phyloP scores from a whole-genome alignment of 2,797 vertebrate genomes.

The Danio albolineatus region DNA sequence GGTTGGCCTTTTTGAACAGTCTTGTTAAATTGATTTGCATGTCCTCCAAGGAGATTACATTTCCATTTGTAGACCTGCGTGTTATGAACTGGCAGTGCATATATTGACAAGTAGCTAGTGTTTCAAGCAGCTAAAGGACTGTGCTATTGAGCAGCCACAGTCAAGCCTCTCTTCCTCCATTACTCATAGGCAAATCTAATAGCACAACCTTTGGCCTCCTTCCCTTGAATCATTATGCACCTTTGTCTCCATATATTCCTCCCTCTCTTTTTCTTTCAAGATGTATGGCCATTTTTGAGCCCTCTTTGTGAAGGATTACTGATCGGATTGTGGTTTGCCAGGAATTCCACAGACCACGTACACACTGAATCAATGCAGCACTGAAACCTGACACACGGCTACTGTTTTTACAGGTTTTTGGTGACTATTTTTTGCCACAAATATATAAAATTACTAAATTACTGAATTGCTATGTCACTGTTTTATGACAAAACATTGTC shows the following conservation, averaged over 20 bases:
- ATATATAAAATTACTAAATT: background rate
- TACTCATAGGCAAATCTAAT: conserved; percentile 58
- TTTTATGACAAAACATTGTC: too few relatives aligned
- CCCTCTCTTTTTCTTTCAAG: conserved; percentile 31
- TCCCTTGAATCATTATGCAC: conserved; percentile 41
- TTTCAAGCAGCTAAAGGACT: conserved; percentile 59
- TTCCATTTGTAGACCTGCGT: conserved; percentile 65
- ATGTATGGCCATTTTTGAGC: conserved; percentile 36
- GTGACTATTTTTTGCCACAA: too few relatives aligned
- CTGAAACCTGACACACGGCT: background rate
- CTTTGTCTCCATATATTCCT: conserved; percentile 26
- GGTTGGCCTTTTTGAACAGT: conserved; percentile 48
- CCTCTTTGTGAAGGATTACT: conserved; percentile 49
- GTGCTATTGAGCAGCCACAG: conserved; percentile 53
- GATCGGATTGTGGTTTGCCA: conserved; percentile 41
- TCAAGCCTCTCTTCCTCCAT: conserved; percentile 45
- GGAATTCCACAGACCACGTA: conserved; percentile 23
- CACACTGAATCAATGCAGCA: conserved; percentile 19
- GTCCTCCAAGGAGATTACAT: conserved; percentile 71
- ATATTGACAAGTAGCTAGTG: conserved; percentile 71
- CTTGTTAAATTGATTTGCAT: conserved; percentile 63
- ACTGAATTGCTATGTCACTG: background rate
- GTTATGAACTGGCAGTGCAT: conserved; percentile 64
- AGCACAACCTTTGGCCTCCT: conserved; percentile 13
- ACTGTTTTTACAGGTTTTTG: background rate